phyloP scores from a whole-genome alignment of 2,113 vertebrate species.

The Microtus pennsylvanicus region DNA sequence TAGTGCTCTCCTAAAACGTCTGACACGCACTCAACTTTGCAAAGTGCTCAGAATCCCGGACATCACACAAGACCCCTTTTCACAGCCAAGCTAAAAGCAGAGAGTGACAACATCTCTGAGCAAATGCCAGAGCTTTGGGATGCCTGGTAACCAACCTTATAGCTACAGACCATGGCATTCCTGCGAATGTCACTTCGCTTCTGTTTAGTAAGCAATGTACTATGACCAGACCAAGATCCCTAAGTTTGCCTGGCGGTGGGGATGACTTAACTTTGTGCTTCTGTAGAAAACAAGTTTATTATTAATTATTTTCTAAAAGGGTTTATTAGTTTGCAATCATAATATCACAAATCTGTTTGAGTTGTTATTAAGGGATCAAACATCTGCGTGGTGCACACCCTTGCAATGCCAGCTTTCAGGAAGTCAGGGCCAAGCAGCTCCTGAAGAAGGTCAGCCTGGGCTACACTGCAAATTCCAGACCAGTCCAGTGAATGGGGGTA shows the following conservation, averaged over 20 bases:
- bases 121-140: neutral
- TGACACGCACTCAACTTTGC: neutral
- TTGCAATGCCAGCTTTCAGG: neutral
- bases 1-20: constrained; percentile 17
- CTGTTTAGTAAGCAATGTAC: neutral
- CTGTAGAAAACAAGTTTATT: neutral
- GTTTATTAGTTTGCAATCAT: constrained; percentile 51
- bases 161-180: neutral
- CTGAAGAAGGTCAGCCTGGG: neutral
- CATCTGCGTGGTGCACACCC: neutral
- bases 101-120: neutral
- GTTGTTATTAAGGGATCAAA: constrained; percentile 46
- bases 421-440: neutral
- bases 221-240: neutral
- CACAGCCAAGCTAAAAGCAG: constrained; percentile 9
- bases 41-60: neutral
- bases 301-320: constrained; percentile 39
- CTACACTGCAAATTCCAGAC: neutral
- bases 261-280: neutral
- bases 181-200: constrained; percentile 3
- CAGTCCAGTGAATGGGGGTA: neutral
- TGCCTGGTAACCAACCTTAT: neutral
- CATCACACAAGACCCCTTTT: neutral
- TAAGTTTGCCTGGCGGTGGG: neutral
- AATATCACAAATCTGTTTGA: constrained; percentile 34